Evolutionary conservation across 2,797 vertebrate species (phyloP), one percentile per base, ranked within the genome.

Genomic region (Tinamus major): DNA sequence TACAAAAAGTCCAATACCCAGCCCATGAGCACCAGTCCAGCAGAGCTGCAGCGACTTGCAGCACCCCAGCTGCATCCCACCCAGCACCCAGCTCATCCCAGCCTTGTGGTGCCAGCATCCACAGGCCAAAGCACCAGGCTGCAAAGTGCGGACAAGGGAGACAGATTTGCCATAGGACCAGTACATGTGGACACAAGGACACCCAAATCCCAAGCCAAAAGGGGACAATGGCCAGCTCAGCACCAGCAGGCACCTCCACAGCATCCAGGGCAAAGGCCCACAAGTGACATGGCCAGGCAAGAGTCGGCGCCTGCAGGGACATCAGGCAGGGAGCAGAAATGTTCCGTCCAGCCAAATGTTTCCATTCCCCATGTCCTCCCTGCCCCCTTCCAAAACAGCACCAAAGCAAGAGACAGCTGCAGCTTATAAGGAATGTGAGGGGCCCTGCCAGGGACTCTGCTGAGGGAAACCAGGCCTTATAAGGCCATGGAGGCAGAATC

Each of bases 401-500:
- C 96, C 97, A 96, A 96, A 96, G 96, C 93, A 95, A 95, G 96
- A 98, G 98, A 99, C 99, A 99, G 99, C 99, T 99, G 99, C 98
- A 98, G 98, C 98, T 98, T 98, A 98, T 98, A 99, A 99, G 99
- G 99, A 99, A 99, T 99, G 99, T 96, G 96, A 98, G 98, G 93
- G 98, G 98, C 98, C 98, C 97, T 97, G 98, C 98, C 98, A 99
- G 98, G 99, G 97, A 97, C 96, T 97, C 96, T 95, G 95, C 96
- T 95, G 96, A 98, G 99, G 98, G 98, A 99, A 99, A 99, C 98
- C 98, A 98, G 97, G 98, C 99, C 99, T 99, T 99, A 99, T 99
- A 99, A 98, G 99, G 99, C 96, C 98, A 99, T 97, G 98, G 98
- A 99, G 98, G 98, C 98, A 95, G 97, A 97, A 97, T 97, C 98